Percentiles rank a stretch among this genome's conserved stretches.
These are phyloP conservation scores for Dipodomys stephensi DNA, from an alignment of 2,113 vertebrate species.

Conservation along the genomic window DNA sequence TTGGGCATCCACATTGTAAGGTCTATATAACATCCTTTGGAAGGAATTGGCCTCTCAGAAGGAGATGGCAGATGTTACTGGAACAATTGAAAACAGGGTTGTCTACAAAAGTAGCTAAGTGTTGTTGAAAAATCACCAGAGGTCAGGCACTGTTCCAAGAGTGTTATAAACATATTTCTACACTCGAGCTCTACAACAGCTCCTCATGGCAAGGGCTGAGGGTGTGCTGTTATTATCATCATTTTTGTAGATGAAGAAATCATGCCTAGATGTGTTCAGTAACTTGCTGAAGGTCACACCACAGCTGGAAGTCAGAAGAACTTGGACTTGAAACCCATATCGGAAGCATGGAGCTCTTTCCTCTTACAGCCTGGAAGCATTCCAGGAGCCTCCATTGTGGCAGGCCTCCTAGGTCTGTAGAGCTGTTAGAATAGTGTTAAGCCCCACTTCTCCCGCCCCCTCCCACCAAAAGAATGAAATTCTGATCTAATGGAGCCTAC, in stretches of 20 bases:
- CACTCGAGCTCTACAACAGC: neutral
- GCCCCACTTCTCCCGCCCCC: no score
- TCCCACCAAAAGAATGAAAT: neutral
- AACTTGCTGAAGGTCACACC: neutral
- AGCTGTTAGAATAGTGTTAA: neutral
- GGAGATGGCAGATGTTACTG: neutral
- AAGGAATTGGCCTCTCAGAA: conserved; percentile 35
- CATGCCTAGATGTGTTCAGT: neutral
- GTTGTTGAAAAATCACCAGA: neutral
- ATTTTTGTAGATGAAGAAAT: neutral
- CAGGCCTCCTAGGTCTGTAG: neutral
- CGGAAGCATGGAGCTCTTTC: neutral
- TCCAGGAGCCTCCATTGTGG: neutral
- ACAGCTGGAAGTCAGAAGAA: neutral
- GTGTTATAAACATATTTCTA: neutral
- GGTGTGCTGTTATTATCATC: neutral
- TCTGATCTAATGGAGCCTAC: neutral
- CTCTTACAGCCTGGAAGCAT: neutral
- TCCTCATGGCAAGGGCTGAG: neutral
- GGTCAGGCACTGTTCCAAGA: neutral
- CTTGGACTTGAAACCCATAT: neutral
- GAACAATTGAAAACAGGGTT: neutral
- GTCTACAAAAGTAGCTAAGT: neutral
- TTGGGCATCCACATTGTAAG: neutral
- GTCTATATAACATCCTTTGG: neutral